Base-by-base conservation (phyloP, 2,888 invertebrate genomes). In the Chalcis sispes region DNA sequence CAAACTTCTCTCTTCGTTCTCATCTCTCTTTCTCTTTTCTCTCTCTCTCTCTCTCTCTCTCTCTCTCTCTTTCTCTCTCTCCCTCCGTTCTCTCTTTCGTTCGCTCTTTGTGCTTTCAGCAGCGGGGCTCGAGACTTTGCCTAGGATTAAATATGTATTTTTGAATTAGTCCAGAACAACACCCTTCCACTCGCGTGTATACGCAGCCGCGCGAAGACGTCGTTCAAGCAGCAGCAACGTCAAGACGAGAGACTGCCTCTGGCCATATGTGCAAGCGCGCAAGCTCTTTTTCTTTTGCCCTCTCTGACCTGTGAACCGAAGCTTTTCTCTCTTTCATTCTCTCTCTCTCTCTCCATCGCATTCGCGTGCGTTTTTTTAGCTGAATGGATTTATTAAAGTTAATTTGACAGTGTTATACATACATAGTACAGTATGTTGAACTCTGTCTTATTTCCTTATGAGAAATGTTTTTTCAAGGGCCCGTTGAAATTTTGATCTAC, bases 71-170 rank as follows among this genome's bases (percentile, higher is more conserved):
- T 58, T 48, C 29, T 40, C 40, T 61, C 32, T 29, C 54, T 36
- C 50, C 54, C 27, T 50, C 42, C 62, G 25, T 54, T 52, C 50
- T 71, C 29, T 32, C 62, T 61, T 62, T 42, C 46, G 15, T 52
- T 23, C 50, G 15, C 54, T 32, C 65, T 77, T 70, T 78, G 67
- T 71, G 18, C 29, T 2, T 29, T 25, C 29, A 27, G 3, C 50
- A 13, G 23, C 3, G 32, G 40, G 52, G 64, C 64, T 56, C 79
- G 67, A 75, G 77, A 80, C 86, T 87, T 87, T 87, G 82, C 83
- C 78, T 81, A 84, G 83, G 83, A 86, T 87, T 86, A 87, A 87
- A 87, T 86, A 87, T 87, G 87, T 85, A 87, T 83, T 84, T 87
- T 84, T 82, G 85, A 85, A 87, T 87, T 87, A 87, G 85, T 83